Evolutionary conservation across 2,797 vertebrate genomes (phyloP).

Genomic region (Malurus splendens): DNA sequence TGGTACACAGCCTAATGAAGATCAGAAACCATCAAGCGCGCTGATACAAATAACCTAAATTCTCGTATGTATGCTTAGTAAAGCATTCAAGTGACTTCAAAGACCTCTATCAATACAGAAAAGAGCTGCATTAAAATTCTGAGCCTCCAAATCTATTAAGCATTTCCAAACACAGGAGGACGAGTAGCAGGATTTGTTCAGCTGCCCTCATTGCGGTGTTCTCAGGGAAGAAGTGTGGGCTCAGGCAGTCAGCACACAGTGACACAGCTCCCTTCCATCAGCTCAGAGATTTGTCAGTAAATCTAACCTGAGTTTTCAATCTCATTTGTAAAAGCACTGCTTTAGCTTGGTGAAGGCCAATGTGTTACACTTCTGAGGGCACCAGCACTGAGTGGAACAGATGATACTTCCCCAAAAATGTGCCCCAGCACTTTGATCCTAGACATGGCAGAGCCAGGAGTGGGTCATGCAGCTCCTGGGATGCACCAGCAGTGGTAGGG

Average conservation of each 20-base stretch:
- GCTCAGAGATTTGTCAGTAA: neutral
- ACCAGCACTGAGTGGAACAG: accelerated
- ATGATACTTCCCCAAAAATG: accelerated
- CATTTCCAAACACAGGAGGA: neutral
- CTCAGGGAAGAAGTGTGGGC: neutral
- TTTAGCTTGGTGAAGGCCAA: neutral
- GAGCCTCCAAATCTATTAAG: neutral
- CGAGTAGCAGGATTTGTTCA: neutral
- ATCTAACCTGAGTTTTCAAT: neutral
- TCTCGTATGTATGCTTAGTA: neutral
- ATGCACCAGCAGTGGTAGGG: accelerated
- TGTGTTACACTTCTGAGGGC: accelerated
- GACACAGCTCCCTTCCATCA: neutral
- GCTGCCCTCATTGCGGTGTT: accelerated
- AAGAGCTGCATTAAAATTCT: conserved; percentile 2
- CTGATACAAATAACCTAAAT: neutral
- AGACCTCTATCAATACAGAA: conserved; percentile 2
- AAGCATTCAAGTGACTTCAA: conserved; percentile 8
- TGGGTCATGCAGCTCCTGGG: accelerated
- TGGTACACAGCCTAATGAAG: neutral
- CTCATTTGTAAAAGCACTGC: neutral
- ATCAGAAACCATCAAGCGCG: neutral
- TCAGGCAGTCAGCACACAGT: accelerated
- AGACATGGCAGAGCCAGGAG: accelerated
- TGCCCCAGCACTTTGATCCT: accelerated